Base-by-base conservation (phyloP, 2,113 vertebrate genomes). In the Hemiprocne comata region DNA sequence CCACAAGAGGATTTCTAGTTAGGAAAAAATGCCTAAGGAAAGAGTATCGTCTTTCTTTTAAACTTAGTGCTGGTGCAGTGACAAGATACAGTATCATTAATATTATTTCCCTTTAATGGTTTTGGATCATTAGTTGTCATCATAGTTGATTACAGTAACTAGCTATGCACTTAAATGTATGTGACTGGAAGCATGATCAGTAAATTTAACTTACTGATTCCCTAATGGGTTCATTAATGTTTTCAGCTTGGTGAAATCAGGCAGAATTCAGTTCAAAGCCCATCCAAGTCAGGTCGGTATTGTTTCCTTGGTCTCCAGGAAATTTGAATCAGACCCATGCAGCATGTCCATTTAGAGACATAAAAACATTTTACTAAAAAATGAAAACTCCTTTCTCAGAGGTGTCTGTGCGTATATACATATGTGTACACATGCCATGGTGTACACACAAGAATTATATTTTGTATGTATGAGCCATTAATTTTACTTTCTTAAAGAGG, bases 71-170 rank as follows among this genome's bases (percentile, higher is more conserved):
- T 80, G 44, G 23, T 69, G 26, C 46, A 88, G 55, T 34, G 33
- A 26, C 65, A 87, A 81, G 65, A 73, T 28, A 85, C 16, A 81
- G 29, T 64, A 65, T 36, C 57, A 84, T 93, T 76, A 83, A 58
- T 92, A 91, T 70, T 90, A 83, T 92, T 93, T 93, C 53, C 50
- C 48, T 81, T 90, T 89, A 90, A 90, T 65, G 50, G 54, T 58
- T 94, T 82, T 85, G 61, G 73, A 84, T 89, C 79, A 94, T 92
- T 94, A 92, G 66, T 71, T 88, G 58, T 79, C 73, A 93, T 93
- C 69, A 87, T 50, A 91, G 92, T 65, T 90, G 79, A 93, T 94
- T 81, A 89, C 46, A 80, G 38, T 81, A 80, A 88, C 82, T 88
- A 88, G 72, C 76, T 92, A 40, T 70, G 73, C 16, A 61, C 77